Evolutionary conservation across 2,888 invertebrate genomes (phyloP).

Genomic region (Lepas anatifera): DNA sequence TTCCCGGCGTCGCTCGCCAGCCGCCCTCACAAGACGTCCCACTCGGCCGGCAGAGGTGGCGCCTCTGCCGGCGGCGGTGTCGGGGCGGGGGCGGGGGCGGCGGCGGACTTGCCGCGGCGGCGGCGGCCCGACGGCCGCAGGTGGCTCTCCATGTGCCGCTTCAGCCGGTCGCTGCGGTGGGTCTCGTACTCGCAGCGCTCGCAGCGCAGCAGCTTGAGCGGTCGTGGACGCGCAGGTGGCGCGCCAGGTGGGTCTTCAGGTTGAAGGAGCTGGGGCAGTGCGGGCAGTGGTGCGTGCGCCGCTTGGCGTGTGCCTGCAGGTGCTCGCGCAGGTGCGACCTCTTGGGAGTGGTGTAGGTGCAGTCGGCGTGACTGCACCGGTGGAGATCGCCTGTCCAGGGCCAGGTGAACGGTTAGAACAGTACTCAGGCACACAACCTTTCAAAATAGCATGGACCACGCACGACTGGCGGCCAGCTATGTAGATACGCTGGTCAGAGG

Average conservation of each 20-base stretch:
- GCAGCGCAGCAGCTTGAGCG: slow-evolving; percentile 52
- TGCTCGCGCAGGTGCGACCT: slow-evolving; percentile 51
- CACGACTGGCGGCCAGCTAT: too few species aligned
- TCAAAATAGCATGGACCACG: too few species aligned
- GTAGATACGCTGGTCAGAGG: too few species aligned
- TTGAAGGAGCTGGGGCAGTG: slow-evolving; percentile 50
- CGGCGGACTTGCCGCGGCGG: not conserved
- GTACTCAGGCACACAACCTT: too few species aligned
- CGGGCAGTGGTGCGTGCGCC: slow-evolving; percentile 43
- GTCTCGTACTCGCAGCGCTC: slow-evolving; percentile 45
- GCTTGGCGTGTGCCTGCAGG: slow-evolving; percentile 47
- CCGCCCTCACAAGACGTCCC: not conserved
- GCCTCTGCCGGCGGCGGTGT: not conserved
- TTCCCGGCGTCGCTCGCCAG: not conserved
- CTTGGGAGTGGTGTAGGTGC: slow-evolving; percentile 50
- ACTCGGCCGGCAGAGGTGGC: not conserved
- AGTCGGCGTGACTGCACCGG: slow-evolving; percentile 47
- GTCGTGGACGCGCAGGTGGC: slow-evolving; percentile 52
- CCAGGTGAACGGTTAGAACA: too few species aligned
- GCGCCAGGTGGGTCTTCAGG: slow-evolving; percentile 51
- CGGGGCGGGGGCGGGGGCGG: not conserved
- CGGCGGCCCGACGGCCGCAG: not conserved
- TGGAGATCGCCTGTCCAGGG: slow-evolving; percentile 43
- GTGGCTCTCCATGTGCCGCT: not conserved
- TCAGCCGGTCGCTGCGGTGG: not conserved